phyloP scores from a whole-genome alignment of 2,888 invertebrate genomes.

The Pollenia angustigena region DNA sequence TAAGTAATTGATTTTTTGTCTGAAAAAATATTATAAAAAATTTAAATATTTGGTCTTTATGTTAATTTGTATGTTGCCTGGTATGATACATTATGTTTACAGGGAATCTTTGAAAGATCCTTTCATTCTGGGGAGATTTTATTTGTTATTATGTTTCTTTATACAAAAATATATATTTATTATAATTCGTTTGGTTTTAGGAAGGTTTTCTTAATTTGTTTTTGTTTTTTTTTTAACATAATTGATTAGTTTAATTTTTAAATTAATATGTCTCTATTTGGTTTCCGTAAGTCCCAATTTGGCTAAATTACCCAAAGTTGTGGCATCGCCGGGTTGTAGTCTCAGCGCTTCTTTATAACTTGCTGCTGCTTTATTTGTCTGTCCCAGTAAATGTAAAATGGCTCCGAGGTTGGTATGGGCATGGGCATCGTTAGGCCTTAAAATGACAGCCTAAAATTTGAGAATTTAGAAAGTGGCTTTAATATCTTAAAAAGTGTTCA shows the following conservation, averaged over 20 bases:
- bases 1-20: background rate
- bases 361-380: conserved; percentile 93
- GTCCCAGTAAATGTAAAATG: conserved; percentile 96
- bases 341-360: conserved; percentile 94
- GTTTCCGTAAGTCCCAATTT: conserved; percentile 86
- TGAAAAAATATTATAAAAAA: conserved; percentile 21
- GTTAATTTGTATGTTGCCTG: conserved; percentile 29
- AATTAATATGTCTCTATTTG: conserved; percentile 68
- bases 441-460: conserved; percentile 82
- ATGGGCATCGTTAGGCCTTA: conserved; percentile 90
- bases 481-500: too few relatives aligned
- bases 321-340: conserved; percentile 94
- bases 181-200: conserved; percentile 33
- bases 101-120: conserved; percentile 60
- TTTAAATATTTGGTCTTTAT: conserved; percentile 63
- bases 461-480: background rate
- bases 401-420: conserved; percentile 98
- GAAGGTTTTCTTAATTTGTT: conserved; percentile 28
- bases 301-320: conserved; percentile 94
- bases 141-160: conserved; percentile 24
- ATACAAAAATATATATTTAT: conserved; percentile 62
- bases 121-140: conserved; percentile 12
- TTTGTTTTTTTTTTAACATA: background rate
- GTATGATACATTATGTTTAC: conserved; percentile 71
- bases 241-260: conserved; percentile 7